phyloP scores from a whole-genome alignment of 2,797 vertebrate genomes.

The Notamacropus eugenii region DNA sequence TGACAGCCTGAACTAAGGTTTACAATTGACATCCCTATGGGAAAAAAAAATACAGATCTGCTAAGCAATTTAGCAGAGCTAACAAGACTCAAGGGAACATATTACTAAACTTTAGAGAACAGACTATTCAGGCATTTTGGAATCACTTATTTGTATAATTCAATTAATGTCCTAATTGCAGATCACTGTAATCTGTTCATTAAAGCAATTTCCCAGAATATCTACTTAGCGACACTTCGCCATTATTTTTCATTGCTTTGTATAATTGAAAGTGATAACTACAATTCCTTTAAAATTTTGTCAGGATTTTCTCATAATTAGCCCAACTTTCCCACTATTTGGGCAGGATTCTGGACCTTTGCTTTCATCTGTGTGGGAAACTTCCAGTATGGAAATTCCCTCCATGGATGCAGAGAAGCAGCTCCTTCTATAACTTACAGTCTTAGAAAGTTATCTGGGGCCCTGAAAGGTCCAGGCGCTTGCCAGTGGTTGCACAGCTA shows the following conservation, averaged over 20 bases:
- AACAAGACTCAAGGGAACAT: background rate
- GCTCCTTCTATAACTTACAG: background rate
- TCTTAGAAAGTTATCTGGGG: background rate
- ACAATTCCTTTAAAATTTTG: background rate
- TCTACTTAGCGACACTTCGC: background rate
- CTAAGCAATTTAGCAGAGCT: slow-evolving; percentile 36
- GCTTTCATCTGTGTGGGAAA: background rate
- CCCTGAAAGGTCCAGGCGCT: background rate
- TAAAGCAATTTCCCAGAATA: slow-evolving; percentile 13
- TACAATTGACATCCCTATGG: slow-evolving; percentile 27
- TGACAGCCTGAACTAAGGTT: slow-evolving; percentile 25
- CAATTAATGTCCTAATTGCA: slow-evolving; percentile 30
- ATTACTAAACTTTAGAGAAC: background rate
- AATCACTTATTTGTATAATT: slow-evolving; percentile 53
- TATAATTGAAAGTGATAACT: background rate
- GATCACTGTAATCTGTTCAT: slow-evolving; percentile 1
- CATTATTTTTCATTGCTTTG: background rate
- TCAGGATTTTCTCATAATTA: background rate
- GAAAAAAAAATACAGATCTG: background rate
- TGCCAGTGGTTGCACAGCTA: background rate
- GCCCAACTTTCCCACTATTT: background rate
- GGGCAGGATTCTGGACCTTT: background rate
- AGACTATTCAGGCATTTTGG: slow-evolving; percentile 20
- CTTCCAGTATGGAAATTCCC: background rate
- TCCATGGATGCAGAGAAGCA: background rate